phyloP scores from a whole-genome alignment of 2,888 invertebrate genomes.

The Drosophila helvetica region DNA sequence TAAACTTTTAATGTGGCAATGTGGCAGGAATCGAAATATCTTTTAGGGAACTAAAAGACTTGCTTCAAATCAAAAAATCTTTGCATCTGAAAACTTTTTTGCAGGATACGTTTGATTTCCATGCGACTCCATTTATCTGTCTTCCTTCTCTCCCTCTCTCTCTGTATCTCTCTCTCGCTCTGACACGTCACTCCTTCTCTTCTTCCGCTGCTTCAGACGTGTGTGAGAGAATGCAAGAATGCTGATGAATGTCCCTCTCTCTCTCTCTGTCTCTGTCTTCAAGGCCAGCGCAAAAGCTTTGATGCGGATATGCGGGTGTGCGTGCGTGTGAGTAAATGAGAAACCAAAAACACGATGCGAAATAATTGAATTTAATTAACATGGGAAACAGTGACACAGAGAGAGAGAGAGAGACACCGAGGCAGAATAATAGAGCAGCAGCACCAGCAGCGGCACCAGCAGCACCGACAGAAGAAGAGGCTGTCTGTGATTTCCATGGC shows the following conservation, averaged over 20 bases:
- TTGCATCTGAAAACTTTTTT: no score
- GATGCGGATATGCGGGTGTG: not conserved
- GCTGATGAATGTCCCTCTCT: not conserved
- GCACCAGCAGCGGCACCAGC: not conserved
- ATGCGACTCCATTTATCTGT: not conserved
- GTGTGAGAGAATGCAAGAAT: not conserved
- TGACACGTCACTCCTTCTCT: not conserved
- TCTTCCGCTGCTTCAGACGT: not conserved
- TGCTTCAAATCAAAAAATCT: no score
- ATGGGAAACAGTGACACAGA: conserved; percentile 61
- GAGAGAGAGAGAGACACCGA: conserved; percentile 38
- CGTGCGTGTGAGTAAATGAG: not conserved
- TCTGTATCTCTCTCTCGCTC: no score
- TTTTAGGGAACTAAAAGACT: no score
- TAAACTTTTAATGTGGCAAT: no score
- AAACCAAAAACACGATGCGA: conserved; percentile 48
- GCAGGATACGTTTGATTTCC: no score
- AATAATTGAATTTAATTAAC: conserved; percentile 71
- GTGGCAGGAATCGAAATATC: no score
- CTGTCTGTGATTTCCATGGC: conserved; percentile 14
- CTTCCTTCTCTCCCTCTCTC: not conserved
- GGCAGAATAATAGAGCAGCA: not conserved
- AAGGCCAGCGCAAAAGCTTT: not conserved
- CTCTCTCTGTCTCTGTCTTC: not conserved
- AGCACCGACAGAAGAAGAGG: not conserved